Conservation (phyloP, 2,888 invertebrate genomes). For the Abscondita cerata region DNA sequence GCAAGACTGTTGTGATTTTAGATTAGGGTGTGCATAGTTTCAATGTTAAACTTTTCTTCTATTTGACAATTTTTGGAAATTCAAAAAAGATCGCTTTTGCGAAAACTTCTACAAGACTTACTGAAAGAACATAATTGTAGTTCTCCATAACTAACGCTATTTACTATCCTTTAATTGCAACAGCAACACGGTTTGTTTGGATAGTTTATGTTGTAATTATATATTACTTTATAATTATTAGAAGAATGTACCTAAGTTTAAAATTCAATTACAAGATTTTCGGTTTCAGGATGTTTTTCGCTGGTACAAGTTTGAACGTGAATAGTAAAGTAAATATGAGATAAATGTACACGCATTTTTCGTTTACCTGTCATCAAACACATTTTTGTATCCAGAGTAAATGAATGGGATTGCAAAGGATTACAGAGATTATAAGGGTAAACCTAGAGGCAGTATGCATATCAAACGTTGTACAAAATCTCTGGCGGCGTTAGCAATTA, state of each 20-base stretch:
- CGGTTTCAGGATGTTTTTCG: too few relatives aligned
- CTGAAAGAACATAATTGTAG: neutral
- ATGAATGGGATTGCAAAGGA: constrained; percentile 13
- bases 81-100: constrained; percentile 7
- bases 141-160: neutral
- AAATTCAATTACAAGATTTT: neutral
- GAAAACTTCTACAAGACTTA: neutral
- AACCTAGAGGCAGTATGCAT: constrained; percentile 11
- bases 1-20: constrained; percentile 47
- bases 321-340: too few relatives aligned
- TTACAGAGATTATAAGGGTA: constrained; percentile 18
- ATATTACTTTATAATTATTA: constrained; percentile 1
- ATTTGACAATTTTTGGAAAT: constrained; percentile 10
- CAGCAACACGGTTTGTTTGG: neutral
- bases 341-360: neutral
- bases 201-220: neutral
- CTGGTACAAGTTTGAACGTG: too few relatives aligned
- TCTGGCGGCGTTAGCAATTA: constrained; percentile 6
- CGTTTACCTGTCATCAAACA: constrained; percentile 13
- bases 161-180: neutral
- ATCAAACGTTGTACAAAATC: constrained; percentile 10
- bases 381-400: constrained; percentile 6
- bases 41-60: constrained; percentile 22
- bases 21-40: constrained; percentile 36
- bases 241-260: neutral